These are phyloP conservation scores for Holothuria leucospilota DNA, from an alignment of 53 echinoderm and acorn worm species.

Conservation along the genomic window DNA sequence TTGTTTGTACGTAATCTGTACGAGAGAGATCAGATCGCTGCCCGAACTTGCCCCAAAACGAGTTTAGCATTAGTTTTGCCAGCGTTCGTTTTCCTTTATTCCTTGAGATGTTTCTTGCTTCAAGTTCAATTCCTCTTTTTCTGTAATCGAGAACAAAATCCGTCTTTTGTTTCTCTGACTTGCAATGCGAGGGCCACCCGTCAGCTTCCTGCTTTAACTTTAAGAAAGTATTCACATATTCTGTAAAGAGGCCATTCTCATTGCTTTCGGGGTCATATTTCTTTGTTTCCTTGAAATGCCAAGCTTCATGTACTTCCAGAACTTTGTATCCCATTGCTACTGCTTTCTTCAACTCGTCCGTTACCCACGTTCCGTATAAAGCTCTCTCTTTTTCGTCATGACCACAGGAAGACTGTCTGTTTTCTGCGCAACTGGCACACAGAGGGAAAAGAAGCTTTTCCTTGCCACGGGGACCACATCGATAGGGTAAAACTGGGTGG, in stretches of 20 bases:
- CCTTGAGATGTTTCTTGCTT: slow-evolving; percentile 31
- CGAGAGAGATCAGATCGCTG: slow-evolving; percentile 30
- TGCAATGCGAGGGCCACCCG: slow-evolving; percentile 72
- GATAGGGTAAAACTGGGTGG: slow-evolving; percentile 73
- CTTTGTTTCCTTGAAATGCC: slow-evolving; percentile 61
- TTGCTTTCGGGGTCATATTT: slow-evolving; percentile 40
- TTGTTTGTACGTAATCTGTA: neutral
- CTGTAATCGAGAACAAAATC: slow-evolving; percentile 53
- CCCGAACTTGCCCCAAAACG: slow-evolving; percentile 68
- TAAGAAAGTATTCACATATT: slow-evolving; percentile 66
- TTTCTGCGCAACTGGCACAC: slow-evolving; percentile 52
- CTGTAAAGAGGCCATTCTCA: slow-evolving; percentile 64
- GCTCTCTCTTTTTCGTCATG: neutral
- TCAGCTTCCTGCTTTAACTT: slow-evolving; percentile 81
- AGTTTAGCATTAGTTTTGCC: slow-evolving; percentile 71
- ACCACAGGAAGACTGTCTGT: neutral
- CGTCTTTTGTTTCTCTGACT: neutral
- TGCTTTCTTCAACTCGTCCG: slow-evolving; percentile 73
- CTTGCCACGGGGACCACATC: no score
- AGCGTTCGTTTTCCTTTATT: slow-evolving; percentile 57
- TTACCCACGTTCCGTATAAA: slow-evolving; percentile 66
- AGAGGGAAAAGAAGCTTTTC: slow-evolving; percentile 74
- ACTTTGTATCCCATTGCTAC: slow-evolving; percentile 63
- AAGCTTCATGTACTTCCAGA: slow-evolving; percentile 60
- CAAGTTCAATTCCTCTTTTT: slow-evolving; percentile 56